Conservation (phyloP, 2,113 vertebrate genomes). For the Hymenochirus boettgeri region DNA sequence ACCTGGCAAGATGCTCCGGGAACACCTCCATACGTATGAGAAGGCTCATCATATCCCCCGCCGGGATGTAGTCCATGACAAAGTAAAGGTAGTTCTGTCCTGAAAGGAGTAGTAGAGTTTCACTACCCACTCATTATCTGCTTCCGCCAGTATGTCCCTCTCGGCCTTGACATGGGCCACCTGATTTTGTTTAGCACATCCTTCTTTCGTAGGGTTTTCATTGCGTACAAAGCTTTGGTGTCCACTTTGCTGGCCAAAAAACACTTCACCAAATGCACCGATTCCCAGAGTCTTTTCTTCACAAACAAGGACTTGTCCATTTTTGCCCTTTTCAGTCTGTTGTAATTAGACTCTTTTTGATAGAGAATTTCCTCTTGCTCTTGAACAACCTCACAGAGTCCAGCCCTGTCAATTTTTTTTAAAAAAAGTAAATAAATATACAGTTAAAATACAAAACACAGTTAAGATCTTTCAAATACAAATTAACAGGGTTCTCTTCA, state of each 20-base stretch:
- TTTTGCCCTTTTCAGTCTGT: conserved; percentile 91
- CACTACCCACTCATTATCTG: conserved; percentile 98
- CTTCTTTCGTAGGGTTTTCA: conserved; percentile 96
- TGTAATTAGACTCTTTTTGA: conserved; percentile 98
- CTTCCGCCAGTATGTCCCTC: conserved; percentile 93
- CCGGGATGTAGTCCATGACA: conserved; percentile 98
- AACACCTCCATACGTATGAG: conserved; percentile 97
- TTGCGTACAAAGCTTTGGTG: conserved; percentile 90
- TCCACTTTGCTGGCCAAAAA: conserved; percentile 95
- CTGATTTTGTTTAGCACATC: conserved; percentile 94
- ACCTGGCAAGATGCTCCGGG: conserved; percentile 84
- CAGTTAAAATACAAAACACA: too few relatives aligned
- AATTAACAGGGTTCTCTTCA: too few relatives aligned
- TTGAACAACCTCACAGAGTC: conserved; percentile 89
- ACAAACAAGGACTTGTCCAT: conserved; percentile 99
- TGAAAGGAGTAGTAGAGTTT: conserved; percentile 98
- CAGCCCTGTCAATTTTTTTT: too few relatives aligned
- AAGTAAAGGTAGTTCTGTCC: conserved; percentile 96
- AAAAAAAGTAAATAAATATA: too few relatives aligned
- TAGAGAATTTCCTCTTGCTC: conserved; percentile 98
- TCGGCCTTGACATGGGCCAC: conserved; percentile 97
- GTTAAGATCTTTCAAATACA: too few relatives aligned
- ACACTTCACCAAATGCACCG: conserved; percentile 94
- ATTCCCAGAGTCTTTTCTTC: conserved; percentile 92
- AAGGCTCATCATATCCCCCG: conserved; percentile 98